These are phyloP conservation scores for Drosophila eugracilis DNA, from an alignment of 1,140 invertebrate species.

Conservation along the genomic window DNA sequence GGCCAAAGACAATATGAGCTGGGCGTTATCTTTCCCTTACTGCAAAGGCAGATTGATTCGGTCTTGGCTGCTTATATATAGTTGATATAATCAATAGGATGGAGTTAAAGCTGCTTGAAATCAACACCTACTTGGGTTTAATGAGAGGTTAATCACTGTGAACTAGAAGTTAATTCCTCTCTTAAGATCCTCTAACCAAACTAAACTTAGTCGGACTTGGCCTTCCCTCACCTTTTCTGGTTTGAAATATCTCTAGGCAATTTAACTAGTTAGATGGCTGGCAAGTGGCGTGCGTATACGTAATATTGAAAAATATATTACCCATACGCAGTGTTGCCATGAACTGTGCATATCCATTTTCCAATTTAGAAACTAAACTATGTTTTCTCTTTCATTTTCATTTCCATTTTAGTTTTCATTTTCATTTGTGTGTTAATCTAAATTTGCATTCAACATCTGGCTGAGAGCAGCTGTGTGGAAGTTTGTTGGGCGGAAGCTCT, in stretches of 20 bases:
- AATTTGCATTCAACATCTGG: conserved; percentile 31
- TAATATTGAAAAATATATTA: conserved; percentile 24
- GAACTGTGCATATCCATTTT: conserved; percentile 19
- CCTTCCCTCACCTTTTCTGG: neutral
- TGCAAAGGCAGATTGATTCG: conserved; percentile 13
- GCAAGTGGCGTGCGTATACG: conserved; percentile 21
- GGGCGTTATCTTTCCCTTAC: neutral
- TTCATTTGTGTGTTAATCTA: too few relatives aligned
- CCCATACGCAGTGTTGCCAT: conserved; percentile 13
- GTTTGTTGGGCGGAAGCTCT: conserved; percentile 10
- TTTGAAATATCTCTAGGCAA: neutral
- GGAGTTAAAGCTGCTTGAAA: too few relatives aligned
- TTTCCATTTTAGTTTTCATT: conserved; percentile 2
- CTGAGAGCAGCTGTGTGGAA: conserved; percentile 20
- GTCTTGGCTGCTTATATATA: too few relatives aligned
- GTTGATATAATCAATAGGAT: too few relatives aligned
- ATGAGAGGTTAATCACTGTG: too few relatives aligned
- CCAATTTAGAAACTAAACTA: conserved; percentile 2
- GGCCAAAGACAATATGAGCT: conserved; percentile 37
- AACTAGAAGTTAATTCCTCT: too few relatives aligned
- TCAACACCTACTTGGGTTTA: too few relatives aligned
- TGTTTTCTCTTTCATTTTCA: neutral
- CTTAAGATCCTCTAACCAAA: too few relatives aligned
- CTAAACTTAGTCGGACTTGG: too few relatives aligned
- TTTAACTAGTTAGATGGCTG: conserved; percentile 2